These are phyloP conservation scores for Myiozetetes cayanensis DNA, from an alignment of 2,113 vertebrate genomes.

Conservation along the genomic window DNA sequence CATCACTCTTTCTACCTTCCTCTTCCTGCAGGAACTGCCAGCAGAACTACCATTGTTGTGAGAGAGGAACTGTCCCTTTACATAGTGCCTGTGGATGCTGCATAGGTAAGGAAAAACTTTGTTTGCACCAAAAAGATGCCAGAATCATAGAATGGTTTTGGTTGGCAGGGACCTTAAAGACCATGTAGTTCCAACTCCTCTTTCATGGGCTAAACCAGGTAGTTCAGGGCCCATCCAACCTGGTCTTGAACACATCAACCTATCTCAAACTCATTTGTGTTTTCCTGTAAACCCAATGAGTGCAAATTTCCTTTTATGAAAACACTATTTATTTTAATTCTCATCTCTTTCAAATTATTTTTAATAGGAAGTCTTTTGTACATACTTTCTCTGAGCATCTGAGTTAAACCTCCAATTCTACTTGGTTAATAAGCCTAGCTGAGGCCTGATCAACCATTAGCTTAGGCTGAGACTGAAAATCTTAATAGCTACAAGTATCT, in stretches of 20 bases:
- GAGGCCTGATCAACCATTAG: not conserved
- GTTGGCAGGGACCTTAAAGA: not conserved
- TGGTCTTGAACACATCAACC: not conserved
- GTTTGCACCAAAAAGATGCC: not conserved
- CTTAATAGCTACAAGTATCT: not conserved
- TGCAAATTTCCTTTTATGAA: not conserved
- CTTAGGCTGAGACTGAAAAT: not conserved
- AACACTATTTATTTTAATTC: not conserved
- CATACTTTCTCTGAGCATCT: not conserved
- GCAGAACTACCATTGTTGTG: not conserved
- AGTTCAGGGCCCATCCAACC: not conserved
- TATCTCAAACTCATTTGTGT: not conserved
- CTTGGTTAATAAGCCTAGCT: not conserved
- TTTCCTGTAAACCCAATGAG: not conserved
- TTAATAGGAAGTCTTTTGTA: not conserved
- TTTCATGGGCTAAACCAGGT: not conserved
- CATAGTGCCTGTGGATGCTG: fast-evolving
- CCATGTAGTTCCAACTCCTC: not conserved
- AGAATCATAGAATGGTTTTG: not conserved
- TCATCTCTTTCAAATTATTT: not conserved
- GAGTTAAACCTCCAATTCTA: not conserved
- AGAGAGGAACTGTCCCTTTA: not conserved
- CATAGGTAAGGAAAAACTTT: not conserved
- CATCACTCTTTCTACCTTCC: not conserved
- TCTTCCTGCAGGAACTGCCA: not conserved